Evolutionary conservation across 35 echinoderm and acorn worm genomes (phyloP), one percentile per base, ranked within the genome.

Genomic region (Strongylocentrotus purpuratus): DNA sequence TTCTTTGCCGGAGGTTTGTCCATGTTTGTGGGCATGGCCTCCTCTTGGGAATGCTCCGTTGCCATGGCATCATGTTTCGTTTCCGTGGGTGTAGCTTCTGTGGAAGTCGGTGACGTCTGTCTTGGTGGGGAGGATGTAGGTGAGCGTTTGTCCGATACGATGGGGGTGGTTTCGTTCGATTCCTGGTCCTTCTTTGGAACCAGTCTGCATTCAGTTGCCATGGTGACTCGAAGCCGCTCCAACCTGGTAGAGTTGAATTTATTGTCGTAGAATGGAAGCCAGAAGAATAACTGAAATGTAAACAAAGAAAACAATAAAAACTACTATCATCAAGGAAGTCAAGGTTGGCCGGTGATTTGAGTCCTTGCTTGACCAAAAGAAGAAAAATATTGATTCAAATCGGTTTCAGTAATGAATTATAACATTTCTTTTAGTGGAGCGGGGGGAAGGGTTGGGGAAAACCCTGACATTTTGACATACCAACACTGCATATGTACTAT

Each of bases 241-340:
- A 97, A 48, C 33, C 96, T 46, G 28, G 28, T 88, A 12, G 61
- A 91, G 94, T 97, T 97, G 94, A 95, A 95, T 48, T 97, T 91
- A 61, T 97, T 97, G 86, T 97, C 96, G 32, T 93, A 97, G 92
- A 97, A 97, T n/a, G 96, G 96, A 20, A 97, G 6, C 85, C 95
- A 95, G 48, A 92, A 97, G 31, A 97, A 91, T 7, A 97, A 45
- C 96, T 97, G 85, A 20, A 91, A 91, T 28, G 59, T 47, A 86
- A 89, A 88, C 45, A 65, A 61, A 31, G 33, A 65, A 46, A 31
- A 22, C 87, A 32, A 88, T 33, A 41, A 46, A 61, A 33, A 94
- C 31, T 92, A 31, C 25, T 92, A 45, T 88, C 87, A 35, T 88
- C 20, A 88, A 31, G 9, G 4, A 31, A 5, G 28, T 33, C 14